Evolutionary conservation across 2,113 vertebrate species (phyloP), one percentile per base, ranked within the genome.

Genomic region (Poeciliopsis prolifica): DNA sequence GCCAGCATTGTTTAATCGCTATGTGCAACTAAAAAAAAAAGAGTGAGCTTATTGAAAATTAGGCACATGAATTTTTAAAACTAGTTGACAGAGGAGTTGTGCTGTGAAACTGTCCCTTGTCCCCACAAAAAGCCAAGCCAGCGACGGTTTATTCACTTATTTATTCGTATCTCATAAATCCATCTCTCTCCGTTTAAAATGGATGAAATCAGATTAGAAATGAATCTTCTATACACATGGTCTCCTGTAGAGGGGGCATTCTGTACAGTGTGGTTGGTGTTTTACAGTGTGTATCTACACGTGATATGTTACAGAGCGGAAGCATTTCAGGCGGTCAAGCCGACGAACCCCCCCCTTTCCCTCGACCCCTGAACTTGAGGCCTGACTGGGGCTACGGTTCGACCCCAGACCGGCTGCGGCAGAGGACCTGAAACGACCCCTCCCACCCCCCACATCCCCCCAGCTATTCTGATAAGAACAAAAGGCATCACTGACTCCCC

Each of bases 221-320:
- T 87, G 81, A 88, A 87, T 91, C 86, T 91, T 90, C 88, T 92
- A 89, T 92, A 91, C 90, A 94, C 86, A 87, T 79, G 31, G 73
- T 91, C 89, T 91, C 83, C 85, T 74, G 79, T 90, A 88, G 84
- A 87, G 88, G 88, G 88, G 83, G 80, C 82, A 79, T 87, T 92
- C 91, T 92, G 88, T 93, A 92, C 92, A 93, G 89, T 89, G 88
- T 89, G 65, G 86, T 80, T 85, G 85, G 78, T 91, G 92, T 94
- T 91, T 94, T 58, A 93, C 94, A 95, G 94, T 95, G 94, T 94
- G 87, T 91, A 92, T 94, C 91, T 94, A 88, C 92, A 93, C 81
- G 76, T 76, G 93, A 94, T 95, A 95, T 92, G 91, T 95, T 95
- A 93, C 89, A 92, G 77, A 81, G 29, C 26, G 75, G 87, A 48